Evolutionary conservation across 2,888 invertebrate genomes (phyloP).

Genomic region (Heliconius cydno): DNA sequence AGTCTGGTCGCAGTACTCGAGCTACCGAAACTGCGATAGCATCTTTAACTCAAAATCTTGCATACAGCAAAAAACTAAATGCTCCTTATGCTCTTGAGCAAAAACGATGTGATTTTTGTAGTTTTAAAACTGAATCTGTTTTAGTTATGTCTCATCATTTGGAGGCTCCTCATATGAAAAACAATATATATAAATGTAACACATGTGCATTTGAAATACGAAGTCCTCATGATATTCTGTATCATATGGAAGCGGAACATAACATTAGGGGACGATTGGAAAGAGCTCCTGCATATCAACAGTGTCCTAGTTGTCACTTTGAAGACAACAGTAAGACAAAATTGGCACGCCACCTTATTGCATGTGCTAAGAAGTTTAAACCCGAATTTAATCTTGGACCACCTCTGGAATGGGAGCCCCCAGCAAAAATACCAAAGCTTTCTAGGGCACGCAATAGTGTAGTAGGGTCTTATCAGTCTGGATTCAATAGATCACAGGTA

Average conservation of each 20-base stretch:
- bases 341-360: slow-evolving; percentile 93
- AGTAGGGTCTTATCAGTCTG: slow-evolving; percentile 76
- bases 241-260: slow-evolving; percentile 97
- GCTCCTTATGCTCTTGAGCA: slow-evolving; percentile 90
- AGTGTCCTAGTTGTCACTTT: slow-evolving; percentile 97
- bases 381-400: slow-evolving; percentile 94
- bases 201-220: slow-evolving; percentile 93
- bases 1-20: slow-evolving; percentile 85
- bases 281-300: slow-evolving; percentile 94
- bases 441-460: slow-evolving; percentile 74
- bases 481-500: slow-evolving; percentile 78
- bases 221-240: slow-evolving; percentile 94
- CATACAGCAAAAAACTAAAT: slow-evolving; percentile 94
- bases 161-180: slow-evolving; percentile 96
- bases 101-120: slow-evolving; percentile 95
- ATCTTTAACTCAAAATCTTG: slow-evolving; percentile 93
- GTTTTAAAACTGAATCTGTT: slow-evolving; percentile 94
- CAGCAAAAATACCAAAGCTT: slow-evolving; percentile 94
- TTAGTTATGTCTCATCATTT: slow-evolving; percentile 94
- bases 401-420: slow-evolving; percentile 96
- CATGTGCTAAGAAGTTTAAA: slow-evolving; percentile 95
- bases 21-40: slow-evolving; percentile 92
- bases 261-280: slow-evolving; percentile 94
- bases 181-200: slow-evolving; percentile 93
- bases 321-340: slow-evolving; percentile 97